phyloP scores from a whole-genome alignment of 2,888 invertebrate species.

The Phrixothrix hirtus region DNA sequence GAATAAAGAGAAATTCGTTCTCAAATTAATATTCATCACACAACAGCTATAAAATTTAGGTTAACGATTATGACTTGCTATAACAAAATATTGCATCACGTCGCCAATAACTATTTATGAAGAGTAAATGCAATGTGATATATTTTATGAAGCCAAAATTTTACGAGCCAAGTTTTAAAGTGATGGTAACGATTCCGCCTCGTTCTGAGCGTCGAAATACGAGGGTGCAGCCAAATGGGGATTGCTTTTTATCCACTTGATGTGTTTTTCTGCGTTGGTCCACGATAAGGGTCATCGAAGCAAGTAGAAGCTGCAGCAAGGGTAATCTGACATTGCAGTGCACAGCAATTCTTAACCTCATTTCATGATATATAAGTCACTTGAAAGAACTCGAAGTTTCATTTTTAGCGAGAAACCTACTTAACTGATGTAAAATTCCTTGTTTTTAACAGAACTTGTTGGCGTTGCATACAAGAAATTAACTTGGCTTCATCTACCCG shows the following conservation, averaged over 20 bases:
- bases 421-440: slow-evolving; percentile 14
- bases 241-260: slow-evolving; percentile 52
- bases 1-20: slow-evolving; percentile 1
- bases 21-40: slow-evolving; percentile 20
- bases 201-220: slow-evolving; percentile 32
- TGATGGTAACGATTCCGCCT: slow-evolving; percentile 41
- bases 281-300: slow-evolving; percentile 49
- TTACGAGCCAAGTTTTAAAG: slow-evolving; percentile 44
- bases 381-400: slow-evolving; percentile 20
- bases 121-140: slow-evolving; percentile 36
- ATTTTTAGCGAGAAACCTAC: slow-evolving; percentile 12
- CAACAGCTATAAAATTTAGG: slow-evolving; percentile 17
- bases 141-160: slow-evolving; percentile 42
- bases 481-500: slow-evolving; percentile 19
- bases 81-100: slow-evolving; percentile 27
- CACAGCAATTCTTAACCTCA: slow-evolving; percentile 39
- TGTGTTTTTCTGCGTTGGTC: slow-evolving; percentile 50
- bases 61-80: slow-evolving; percentile 22
- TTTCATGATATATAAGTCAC: slow-evolving; percentile 33
- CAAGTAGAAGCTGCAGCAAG: slow-evolving; percentile 38
- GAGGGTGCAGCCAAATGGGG: slow-evolving; percentile 41
- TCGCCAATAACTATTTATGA: slow-evolving; percentile 35
- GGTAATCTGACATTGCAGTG: slow-evolving; percentile 39
- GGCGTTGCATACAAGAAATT: slow-evolving; percentile 22
- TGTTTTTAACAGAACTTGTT: slow-evolving; percentile 25